Evolutionary conservation across 2,888 invertebrate species (phyloP).

Genomic region (Oxycera nigricornis): DNA sequence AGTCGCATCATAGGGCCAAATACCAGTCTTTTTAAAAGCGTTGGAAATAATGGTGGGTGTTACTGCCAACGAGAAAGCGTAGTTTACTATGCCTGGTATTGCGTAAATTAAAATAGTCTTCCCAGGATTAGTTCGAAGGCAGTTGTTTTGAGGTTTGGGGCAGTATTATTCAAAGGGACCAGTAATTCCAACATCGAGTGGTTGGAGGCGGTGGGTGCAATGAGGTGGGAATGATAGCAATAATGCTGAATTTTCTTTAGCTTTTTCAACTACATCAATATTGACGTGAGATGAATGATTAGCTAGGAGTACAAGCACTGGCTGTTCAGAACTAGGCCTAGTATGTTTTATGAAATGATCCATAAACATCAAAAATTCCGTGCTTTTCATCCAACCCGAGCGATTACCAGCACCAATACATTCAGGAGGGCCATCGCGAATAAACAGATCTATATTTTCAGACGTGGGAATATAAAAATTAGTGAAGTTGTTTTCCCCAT

Average conservation of each 20-base stretch:
- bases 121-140: conserved; percentile 47
- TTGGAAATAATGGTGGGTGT: conserved; percentile 47
- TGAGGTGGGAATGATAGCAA: conserved; percentile 53
- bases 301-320: conserved; percentile 53
- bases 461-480: not conserved
- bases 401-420: not conserved
- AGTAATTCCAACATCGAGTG: conserved; percentile 48
- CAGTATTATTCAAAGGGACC: conserved; percentile 48
- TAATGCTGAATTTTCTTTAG: conserved; percentile 50
- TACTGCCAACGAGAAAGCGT: conserved; percentile 43
- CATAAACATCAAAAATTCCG: too few species aligned
- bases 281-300: conserved; percentile 54
- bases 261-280: too few species aligned
- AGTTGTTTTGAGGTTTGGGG: conserved; percentile 42
- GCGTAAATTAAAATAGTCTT: conserved; percentile 48
- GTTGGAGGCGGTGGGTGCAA: conserved; percentile 49
- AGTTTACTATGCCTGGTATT: conserved; percentile 46
- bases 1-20: conserved; percentile 45
- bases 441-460: not conserved
- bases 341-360: too few species aligned
- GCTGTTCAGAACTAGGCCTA: conserved; percentile 48
- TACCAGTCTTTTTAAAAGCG: conserved; percentile 47
- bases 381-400: not conserved
- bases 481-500: not conserved
- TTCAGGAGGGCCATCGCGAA: not conserved